Base-by-base conservation (phyloP, 2,888 invertebrate species). In the Hirtodrosophila confusa region DNA sequence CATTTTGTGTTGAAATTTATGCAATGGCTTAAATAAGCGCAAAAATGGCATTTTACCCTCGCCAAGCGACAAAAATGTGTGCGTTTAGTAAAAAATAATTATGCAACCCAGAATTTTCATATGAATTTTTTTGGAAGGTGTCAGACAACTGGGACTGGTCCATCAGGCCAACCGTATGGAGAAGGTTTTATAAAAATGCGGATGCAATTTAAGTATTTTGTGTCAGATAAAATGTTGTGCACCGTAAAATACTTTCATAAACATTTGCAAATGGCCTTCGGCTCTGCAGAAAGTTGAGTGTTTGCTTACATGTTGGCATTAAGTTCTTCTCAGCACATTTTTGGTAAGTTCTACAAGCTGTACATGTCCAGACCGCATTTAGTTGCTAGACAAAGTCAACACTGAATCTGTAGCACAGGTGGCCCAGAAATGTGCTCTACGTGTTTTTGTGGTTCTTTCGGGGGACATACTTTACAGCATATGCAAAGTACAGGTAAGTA, bases 1-100 rank as follows among this genome's bases (percentile, higher is more conserved):
- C 71, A 74, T 62, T 74, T 62, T 74, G 37, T 53, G 75, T 35
- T 69, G 50, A 88, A 86, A 84, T 88, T 88, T 88, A 84, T 84
- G 88, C 83, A 88, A 88, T 80, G 64, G 88, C 74, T 88, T 83
- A 88, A 83, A 86, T 75, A 86, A 83, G 86, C 84, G 86, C 77
- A 83, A 88, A 83, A 83, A 86, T 83, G 77, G 50, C 84, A 83
- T 74, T 80, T 88, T 83, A 68, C 64, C 64, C 77, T 60, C 67
- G 61, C 61, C 51, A 69, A 83, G 88, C 74, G 86, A 74, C 80
- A 83, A 83, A 73, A 73, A 64, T 76, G 48, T 78, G 65, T 50
- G 69, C 51, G 67, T 58, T 71, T 72, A 76, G 68, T 56, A 65
- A 84, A 84, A 80, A 86, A 88, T 83, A 86, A 83, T 83, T 88